Evolutionary conservation across 2,797 vertebrate genomes (phyloP), one percentile per base, ranked within the genome.

Genomic region (Phaenicophaeus curvirostris): DNA sequence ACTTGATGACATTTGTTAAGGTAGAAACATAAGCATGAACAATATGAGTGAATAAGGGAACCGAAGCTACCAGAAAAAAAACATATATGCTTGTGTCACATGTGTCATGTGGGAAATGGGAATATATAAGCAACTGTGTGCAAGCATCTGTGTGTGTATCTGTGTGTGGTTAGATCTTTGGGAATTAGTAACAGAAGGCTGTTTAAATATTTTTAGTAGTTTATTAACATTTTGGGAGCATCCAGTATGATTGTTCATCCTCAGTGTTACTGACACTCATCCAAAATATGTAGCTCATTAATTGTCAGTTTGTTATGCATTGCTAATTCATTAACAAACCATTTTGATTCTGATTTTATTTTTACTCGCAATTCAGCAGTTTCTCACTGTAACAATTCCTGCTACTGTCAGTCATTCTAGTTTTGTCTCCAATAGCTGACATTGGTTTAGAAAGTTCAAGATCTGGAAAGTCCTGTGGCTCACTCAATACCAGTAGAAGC

Each of bases 11-110:
- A 35, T 48, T 62, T 78, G 2, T 71, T 67, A 21, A 67, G 5
- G 11, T 24, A 84, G 30, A 15, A 42, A 27, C 5, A 0, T 44
- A 30, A 74, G 5, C 15, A 6, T 55, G 14, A 84, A 25, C 6
- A n/a, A 9, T 27, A 16, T 48, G 35, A 46, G 30, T 46, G 48
- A 74, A 35, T 3, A 72, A 54, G 28, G 25, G 20, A 87, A 69
- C 9, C 0, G 0, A 30, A 0, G 0, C 5, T 31, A 24, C 4
- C 8, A n/a, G 42, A 42, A 67, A 46, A 81, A 42, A 39, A 8
- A 9, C 89, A 8, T 24, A 20, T 54, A 15, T n/a, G 6, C n/a
- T 41, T n/a, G 27, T 62, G 42, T 46, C 12, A 5, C 0, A 0
- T 12, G 31, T 59, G 35, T 48, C n/a, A 17, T 61, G 42, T 50